Base-by-base conservation (phyloP, 2,113 vertebrate species). In the Glaucidium brasilianum region DNA sequence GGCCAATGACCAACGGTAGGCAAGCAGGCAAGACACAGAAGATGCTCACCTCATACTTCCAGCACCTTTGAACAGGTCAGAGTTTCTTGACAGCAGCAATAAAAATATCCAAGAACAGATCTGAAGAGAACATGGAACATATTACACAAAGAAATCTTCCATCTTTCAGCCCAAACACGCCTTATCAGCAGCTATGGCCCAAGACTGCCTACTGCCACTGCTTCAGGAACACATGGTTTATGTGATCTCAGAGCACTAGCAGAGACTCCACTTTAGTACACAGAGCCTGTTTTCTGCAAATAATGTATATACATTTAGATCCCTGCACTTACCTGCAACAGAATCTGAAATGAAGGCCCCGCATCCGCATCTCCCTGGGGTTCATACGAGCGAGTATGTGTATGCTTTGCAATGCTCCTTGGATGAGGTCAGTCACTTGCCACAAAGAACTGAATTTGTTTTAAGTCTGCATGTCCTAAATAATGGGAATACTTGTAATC, bases 1-100 rank as follows among this genome's bases (percentile, higher is more conserved):
- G 37, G 34, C 41, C 53, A 83, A 47, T 0, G 2, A 66, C 26
- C 45, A 60, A 9, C 0, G 0, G 12, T 15, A 49, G 45, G 27
- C 39, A 53, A 47, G 22, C 39, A 82, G 47, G 37, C 7, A n/a
- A 74, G 58, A 59, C 9, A 29, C 9, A 49, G 12, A 60, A 56
- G 47, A 52, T 76, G 55, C 30, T 73, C 49, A 64, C 34, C 49
- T 92, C 35, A 63, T 37, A 68, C 30, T 92, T 87, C 62, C 52
- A 88, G 43, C 21, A 13, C 30, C 22, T 68, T 63, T 43, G 30
- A 92, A 68, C 21, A 72, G 47, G 60, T n/a, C 32, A 60, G 53
- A 58, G 62, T 58, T 84, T 74, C 62, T 60, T 55, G 43, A 23
- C 52, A 90, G 47, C 49, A 32, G 49, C 26, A 79, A 27, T 34